Evolutionary conservation across 2,113 vertebrate genomes (phyloP), one percentile per base, ranked within the genome.

Genomic region (Scophthalmus maximus): DNA sequence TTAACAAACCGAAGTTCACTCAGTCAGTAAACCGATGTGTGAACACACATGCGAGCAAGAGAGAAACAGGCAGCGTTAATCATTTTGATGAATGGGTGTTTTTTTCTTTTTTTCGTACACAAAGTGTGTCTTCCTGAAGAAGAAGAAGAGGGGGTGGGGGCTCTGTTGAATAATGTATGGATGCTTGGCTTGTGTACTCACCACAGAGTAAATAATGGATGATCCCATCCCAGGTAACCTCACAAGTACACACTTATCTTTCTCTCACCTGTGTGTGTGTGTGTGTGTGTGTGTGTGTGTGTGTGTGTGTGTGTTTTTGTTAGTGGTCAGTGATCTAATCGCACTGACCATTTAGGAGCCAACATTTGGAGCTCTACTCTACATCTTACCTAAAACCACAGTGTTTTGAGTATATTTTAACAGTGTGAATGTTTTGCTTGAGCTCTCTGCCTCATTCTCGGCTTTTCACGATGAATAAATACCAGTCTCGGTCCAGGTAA

Each of bases 171-270:
- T 93, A 92, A 93, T 94, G 87, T 75, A 93, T 88, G 81, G 79
- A 75, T 77, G 77, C 86, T 83, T 88, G 91, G 89, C 81, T 90
- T 88, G 78, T 89, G 86, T 90, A 89, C 89, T 92, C 89, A 88
- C 85, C 85, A 85, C 66, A 61, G 62, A 81, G 76, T 94, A 82
- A 94, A 94, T 94, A 92, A 93, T 93, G 81, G 36, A 93, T 92
- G 91, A 93, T 77, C 82, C 86, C 86, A 92, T 91, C 90, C 88
- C 88, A 87, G 88, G 82, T 91, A 92, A 91, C 87, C 89, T 90
- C 85, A 78, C 90, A 85, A 85, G 81, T 77, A 76, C 83, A 78
- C 84, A 81, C 82, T 88, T 83, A 88, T 90, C 78, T 88, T 80
- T 80, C 74, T 90, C 76, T 87, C 77, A 59, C 68, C 59, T 80